Evolutionary conservation across 2,888 invertebrate species (phyloP), one percentile per base, ranked within the genome.

Genomic region (Beris morrisii): DNA sequence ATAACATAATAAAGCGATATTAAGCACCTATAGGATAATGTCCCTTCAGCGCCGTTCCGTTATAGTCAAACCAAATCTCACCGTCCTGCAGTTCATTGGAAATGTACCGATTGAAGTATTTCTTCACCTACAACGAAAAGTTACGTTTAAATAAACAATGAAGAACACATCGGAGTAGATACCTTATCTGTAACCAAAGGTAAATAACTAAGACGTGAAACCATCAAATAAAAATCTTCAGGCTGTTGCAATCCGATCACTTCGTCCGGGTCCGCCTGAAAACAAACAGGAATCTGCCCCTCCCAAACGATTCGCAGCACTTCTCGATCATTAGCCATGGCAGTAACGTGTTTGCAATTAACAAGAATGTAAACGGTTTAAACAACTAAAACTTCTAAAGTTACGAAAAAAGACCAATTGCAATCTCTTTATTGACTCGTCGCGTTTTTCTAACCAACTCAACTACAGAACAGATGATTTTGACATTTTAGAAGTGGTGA

Each of bases 151-250:
- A 45, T 46, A 6, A 63, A n/a, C 54, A n/a, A 3, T 13, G 50
- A 58, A 64, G 30, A 45, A 58, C 43, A 67, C 13, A 44, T 28
- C 43, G 44, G 45, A 13, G 28, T 54, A 72, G 76, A 79, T 78
- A 94, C 95, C 88, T 96, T 97, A 77, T 97, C 97, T 32, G 92
- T 94, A 66, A 96, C 94, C 65, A 97, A 83, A 55, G 97, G 96
- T 79, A 97, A 93, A 80, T 97, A 97, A 80, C 93, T 94, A 70
- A 95, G 83, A 76, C 97, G 86, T 50, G 97, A 93, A 22, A 97
- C 91, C 92, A 97, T 93, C 67, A 97, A 84, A 82, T 93, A 96
- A 81, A 91, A 94, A 79, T 97, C 96, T 79, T 97, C 96, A 9
- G 97, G 96, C 73, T 92, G 90, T 76, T 93, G 93, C 53, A 95